Conservation (phyloP, 2,797 vertebrate genomes). For the Enteromius unitaeniatus region DNA sequence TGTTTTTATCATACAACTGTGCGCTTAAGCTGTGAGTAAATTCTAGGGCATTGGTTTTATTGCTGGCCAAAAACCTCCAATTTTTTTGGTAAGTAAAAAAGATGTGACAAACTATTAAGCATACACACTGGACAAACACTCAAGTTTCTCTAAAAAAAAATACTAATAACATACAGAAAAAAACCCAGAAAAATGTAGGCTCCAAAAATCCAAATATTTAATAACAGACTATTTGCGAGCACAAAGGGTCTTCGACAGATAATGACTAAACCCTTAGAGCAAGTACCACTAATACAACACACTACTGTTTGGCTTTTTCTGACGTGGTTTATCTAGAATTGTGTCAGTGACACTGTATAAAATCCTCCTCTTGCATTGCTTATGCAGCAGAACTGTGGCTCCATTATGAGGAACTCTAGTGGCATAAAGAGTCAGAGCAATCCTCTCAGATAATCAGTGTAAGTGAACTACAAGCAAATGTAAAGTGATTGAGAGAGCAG, state of each 20-base stretch:
- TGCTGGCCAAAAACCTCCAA: neutral
- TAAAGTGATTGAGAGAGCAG: constrained; percentile 27
- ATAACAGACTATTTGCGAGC: too few relatives aligned
- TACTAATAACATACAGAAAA: too few relatives aligned
- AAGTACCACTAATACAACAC: neutral
- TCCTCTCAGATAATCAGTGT: constrained; percentile 38
- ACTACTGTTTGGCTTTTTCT: neutral
- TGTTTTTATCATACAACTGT: neutral
- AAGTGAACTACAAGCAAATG: constrained; percentile 34
- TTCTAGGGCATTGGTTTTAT: too few relatives aligned
- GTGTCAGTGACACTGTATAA: neutral
- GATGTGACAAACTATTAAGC: neutral
- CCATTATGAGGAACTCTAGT: constrained; percentile 27
- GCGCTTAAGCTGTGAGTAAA: too few relatives aligned
- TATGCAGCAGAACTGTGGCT: constrained; percentile 28
- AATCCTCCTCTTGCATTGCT: constrained; percentile 7
- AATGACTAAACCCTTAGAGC: neutral
- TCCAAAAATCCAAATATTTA: too few relatives aligned
- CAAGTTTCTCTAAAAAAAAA: too few relatives aligned
- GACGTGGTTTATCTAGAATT: neutral
- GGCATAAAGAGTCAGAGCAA: constrained; percentile 33
- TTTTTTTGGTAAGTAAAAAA: neutral
- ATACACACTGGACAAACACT: too few relatives aligned
- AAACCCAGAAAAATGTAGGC: too few relatives aligned
- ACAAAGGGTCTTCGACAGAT: neutral